A percentile compares a stretch with the other conserved stretches of the same genome.
Evolutionary conservation across 2,113 vertebrate species (phyloP).

Genomic region (Turnix velox): DNA sequence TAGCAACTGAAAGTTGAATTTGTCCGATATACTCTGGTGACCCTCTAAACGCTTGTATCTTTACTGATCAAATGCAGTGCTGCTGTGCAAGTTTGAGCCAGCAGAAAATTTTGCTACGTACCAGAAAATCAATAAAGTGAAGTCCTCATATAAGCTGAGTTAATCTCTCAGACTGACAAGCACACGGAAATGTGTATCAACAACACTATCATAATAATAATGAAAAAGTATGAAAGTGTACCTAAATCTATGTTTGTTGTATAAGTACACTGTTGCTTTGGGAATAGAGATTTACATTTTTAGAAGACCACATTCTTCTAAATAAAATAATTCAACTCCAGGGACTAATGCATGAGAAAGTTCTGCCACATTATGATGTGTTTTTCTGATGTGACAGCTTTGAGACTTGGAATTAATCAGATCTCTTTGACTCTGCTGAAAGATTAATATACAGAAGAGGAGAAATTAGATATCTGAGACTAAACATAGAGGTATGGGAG

Average conservation of each 20-base stretch:
- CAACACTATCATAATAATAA: not conserved
- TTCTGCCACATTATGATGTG: not conserved
- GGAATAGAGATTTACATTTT: not conserved
- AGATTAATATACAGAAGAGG: not conserved
- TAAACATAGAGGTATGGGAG: not conserved
- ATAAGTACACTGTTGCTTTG: not conserved
- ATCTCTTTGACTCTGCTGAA: not conserved
- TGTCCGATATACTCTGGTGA: not conserved
- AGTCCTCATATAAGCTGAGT: not conserved
- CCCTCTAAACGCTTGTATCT: not conserved
- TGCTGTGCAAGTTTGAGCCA: not conserved
- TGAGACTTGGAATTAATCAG: not conserved
- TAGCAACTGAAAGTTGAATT: conserved; percentile 27
- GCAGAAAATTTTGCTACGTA: not conserved
- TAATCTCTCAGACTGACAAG: not conserved
- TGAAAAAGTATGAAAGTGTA: not conserved
- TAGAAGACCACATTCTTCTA: not conserved
- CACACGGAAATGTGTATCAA: not conserved
- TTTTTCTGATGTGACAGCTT: not conserved
- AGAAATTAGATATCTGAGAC: not conserved
- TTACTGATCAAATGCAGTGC: not conserved
- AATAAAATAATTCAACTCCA: not conserved
- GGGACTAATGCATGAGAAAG: not conserved
- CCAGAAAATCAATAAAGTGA: conserved; percentile 14
- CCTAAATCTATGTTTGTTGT: not conserved